These are phyloP conservation scores for Meles meles DNA, from an alignment of 2,113 vertebrate species.

Conservation along the genomic window DNA sequence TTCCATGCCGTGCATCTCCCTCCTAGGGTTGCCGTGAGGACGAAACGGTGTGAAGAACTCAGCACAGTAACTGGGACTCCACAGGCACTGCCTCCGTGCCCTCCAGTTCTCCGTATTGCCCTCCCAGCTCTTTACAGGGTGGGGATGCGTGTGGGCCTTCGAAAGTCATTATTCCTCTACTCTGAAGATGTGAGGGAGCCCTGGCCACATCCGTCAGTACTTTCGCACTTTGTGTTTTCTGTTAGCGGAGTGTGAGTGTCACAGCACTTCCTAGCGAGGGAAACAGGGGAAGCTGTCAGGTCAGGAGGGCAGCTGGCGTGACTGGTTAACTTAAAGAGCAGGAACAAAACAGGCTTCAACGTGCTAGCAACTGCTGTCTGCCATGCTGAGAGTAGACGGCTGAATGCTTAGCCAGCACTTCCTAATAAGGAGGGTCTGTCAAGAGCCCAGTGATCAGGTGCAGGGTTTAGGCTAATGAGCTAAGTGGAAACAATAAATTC, in stretches of 20 bases:
- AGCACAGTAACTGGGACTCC: background rate
- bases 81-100: background rate
- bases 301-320: constrained; percentile 31
- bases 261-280: background rate
- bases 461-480: constrained; percentile 77
- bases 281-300: constrained; percentile 31
- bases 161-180: background rate
- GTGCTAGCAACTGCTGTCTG: constrained; percentile 2
- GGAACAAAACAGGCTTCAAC: constrained; percentile 22
- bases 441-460: constrained; percentile 73
- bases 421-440: constrained; percentile 54
- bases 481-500: constrained; percentile 75
- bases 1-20: no score
- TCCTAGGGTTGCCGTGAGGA: background rate
- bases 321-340: constrained; percentile 35
- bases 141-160: background rate
- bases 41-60: fast-evolving
- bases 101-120: background rate
- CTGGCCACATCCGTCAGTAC: background rate
- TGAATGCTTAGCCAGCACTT: constrained; percentile 39
- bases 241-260: background rate
- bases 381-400: background rate
- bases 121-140: background rate
- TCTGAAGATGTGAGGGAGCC: background rate
- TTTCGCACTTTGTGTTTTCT: background rate